Evolutionary conservation across 2,797 vertebrate species (phyloP), one percentile per base, ranked within the genome.

Genomic region (Hirundo rustica): DNA sequence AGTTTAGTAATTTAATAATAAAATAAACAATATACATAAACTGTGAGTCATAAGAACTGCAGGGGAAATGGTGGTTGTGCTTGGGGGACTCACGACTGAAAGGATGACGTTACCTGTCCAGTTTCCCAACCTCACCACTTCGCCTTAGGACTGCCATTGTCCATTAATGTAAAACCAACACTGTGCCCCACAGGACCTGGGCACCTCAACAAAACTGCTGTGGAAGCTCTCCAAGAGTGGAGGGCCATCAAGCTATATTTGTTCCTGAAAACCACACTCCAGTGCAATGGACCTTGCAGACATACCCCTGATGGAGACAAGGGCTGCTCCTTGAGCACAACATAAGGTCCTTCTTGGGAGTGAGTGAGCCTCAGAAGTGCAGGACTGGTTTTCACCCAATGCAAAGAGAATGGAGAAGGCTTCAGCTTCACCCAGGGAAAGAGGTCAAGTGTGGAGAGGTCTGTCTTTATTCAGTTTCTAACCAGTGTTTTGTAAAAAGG

Each of bases 271-370:
- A 57, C 32, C 38, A 45, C 51, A 13, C 8, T 38, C 30, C 45
- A n/a, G 1, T 2, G 27, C 47, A 21, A 23, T 8, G 47, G 58
- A 5, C 15, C 48, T 54, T 34, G 65, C 51, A 42, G n/a, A 11
- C 2, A 47, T 53, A 82, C 7, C 44, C 22, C 51, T 32, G 72
- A 15, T 0, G 4, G 40, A 82, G 32, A 16, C 1, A 7, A 61
- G 40, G 22, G 13, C 20, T 66, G 73, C 11, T 71, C 29, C 38
- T 54, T 14, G 36, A 23, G 16, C 20, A 47, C 45, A 5, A 3
- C 1, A 1, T 6, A 36, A 57, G 20, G 29, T 7, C 79, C 42
- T 58, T 47, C 42, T 26, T 29, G 45, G 57, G 42, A 67, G 21
- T 2, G 13, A 61, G 34, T 2, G 42, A 65, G 32, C 36, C 83